Evolutionary conservation across 2,113 vertebrate genomes (phyloP), one percentile per base, ranked within the genome.

Genomic region (Elephantulus edwardii): DNA sequence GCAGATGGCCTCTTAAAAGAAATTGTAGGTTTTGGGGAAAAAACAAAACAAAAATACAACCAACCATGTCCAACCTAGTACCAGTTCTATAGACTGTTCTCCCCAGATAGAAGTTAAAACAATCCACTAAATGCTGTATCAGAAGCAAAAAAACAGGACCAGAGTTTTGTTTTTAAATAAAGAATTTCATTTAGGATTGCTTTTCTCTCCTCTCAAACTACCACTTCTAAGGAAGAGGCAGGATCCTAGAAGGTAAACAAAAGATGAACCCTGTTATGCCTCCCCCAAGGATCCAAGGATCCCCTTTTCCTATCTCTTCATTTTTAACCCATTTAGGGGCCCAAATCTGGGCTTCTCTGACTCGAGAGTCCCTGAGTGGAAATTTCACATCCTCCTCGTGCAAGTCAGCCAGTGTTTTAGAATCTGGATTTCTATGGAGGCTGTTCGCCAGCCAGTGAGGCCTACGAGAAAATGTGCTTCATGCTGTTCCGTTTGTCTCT

Each of bases 401-500:
- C 93, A 80, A 26, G 52, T 80, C 2, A 48, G 77, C 92, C 96
- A 56, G 83, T 91, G 30, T 86, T 84, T 26, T 74, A 84, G 95
- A 94, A 95, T 96, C 60, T 66, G 68, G 5, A 84, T 95, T 91
- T 93, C 95, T 38, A 62, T 96, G n/a, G 83, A 93, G 93, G 81
- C 95, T 11, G 6, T 50, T 94, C 2, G 52, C 94, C 20, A 91
- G 94, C 88, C 95, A 95, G 58, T 26, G 13, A 26, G 95, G 95
- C 96, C 97, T 95, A 80, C 74, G 92, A 95, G 72, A 93, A 96
- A 97, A 92, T 91, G 46, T 80, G 91, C 92, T 46, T 82, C 95
- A 50, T 3, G 68, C 95, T 79, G 94, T 92, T 97, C 96, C 88
- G 76, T 94, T 66, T 30, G 96, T 97, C 94, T 96, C 92, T 66